A percentile compares a stretch with the other conserved stretches of the same genome.
Evolutionary conservation across 1,140 invertebrate species (phyloP).

Genomic region (Psix sp.): DNA sequence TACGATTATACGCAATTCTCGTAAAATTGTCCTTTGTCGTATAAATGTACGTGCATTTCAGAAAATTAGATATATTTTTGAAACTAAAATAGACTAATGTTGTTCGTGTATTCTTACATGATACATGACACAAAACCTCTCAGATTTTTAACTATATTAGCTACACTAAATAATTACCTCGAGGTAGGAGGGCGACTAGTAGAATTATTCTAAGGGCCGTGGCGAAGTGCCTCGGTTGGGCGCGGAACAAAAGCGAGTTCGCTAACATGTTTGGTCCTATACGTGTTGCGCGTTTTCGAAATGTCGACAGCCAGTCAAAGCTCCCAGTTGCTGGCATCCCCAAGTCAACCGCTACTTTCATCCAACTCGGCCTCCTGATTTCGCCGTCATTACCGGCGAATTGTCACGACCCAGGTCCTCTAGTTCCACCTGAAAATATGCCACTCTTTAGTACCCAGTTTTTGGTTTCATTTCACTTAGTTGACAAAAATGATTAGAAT

Average conservation of each 20-base stretch:
- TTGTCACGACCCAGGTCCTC: background rate
- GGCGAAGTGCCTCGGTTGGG: constrained; percentile 48
- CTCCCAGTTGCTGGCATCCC: constrained; percentile 22
- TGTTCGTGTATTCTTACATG: no score
- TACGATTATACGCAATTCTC: no score
- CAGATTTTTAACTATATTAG: no score
- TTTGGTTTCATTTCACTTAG: no score
- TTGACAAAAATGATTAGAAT: no score
- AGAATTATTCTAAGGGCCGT: constrained; percentile 64
- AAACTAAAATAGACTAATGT: no score
- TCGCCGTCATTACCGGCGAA: constrained; percentile 68
- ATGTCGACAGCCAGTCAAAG: constrained; percentile 22
- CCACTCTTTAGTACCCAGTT: no score
- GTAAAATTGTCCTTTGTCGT: no score
- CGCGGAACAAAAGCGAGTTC: constrained; percentile 11
- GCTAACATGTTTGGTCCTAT: constrained; percentile 29
- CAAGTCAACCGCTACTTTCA: constrained; percentile 52
- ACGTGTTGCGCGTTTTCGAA: constrained; percentile 21
- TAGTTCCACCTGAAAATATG: constrained; percentile 6
- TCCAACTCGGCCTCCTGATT: constrained; percentile 64
- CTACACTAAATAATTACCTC: no score
- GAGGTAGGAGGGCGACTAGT: constrained; percentile 68
- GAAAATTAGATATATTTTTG: no score
- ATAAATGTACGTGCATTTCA: no score
- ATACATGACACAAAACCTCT: no score